Base-by-base conservation (phyloP, 2,797 vertebrate genomes). In the Falco columbarius region DNA sequence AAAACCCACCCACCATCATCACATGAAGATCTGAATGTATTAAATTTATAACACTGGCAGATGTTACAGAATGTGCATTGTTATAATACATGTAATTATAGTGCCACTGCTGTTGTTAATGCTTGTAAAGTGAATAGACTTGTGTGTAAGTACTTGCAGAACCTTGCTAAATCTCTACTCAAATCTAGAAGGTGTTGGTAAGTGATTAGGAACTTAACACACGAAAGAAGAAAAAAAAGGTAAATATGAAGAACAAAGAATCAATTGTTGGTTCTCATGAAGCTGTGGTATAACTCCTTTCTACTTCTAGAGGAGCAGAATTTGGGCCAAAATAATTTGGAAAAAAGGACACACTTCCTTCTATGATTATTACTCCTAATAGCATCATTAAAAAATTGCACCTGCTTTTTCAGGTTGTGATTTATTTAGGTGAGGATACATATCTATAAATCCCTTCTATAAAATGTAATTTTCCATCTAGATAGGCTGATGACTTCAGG, bases 391-490 rank as follows among this genome's bases (percentile, higher is more conserved):
- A 94, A 86, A 90, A 92, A 66, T 72, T 93, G 86, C 86, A 87
- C 84, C 54, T 72, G 44, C 26, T 97, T 97, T 97, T 97, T 96
- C 84, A 75, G 46, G 68, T 92, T 96, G 89, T 90, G 96, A 96
- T 97, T 98, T 97, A 97, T 97, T 97, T 97, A 97, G 94, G 92
- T 97, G 97, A 93, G 81, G 88, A 95, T 94, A 80, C 32, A 55
- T 97, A 95, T 96, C 95, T 97, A 93, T 95, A 97, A 98, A 97
- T 95, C 82, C 58, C 90, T 97, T 97, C 94, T 96, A 95, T 96
- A 97, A 98, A 98, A 97, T 96, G 86, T 95, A 98, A 97, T 98
- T 98, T 98, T 96, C 96, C 92, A 83, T 96, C 96, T 92, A 97
- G 94, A 96, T 94, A 97, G 94, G 85, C 95, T 97, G 96, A 97